Evolutionary conservation across 2,797 vertebrate genomes (phyloP), one percentile per base, ranked within the genome.

Genomic region (Sebastes hubbsi): DNA sequence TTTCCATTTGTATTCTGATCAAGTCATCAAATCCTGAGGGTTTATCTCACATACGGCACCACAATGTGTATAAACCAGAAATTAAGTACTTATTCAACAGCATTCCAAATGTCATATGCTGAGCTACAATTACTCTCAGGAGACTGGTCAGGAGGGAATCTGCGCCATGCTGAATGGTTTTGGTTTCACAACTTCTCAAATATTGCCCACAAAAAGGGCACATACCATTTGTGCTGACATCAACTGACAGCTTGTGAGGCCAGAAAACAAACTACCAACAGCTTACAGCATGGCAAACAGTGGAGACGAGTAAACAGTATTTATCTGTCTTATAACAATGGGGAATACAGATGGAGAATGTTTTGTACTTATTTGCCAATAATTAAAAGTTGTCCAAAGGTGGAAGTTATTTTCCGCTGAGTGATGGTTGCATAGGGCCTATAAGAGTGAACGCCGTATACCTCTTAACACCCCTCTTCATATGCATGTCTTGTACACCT

Each of bases 1-100:
- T 60, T 49, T 49, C 16, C 38, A 61, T 77, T 46, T 42, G 29
- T 76, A 70, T 85, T 64, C 22, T 32, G 36, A 66, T 60, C 32
- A 62, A 52, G 46, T 36, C 11, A 6, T 46, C 54, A 56, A 71
- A 70, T 72, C 56, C 56, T 20, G 13, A n/a, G 42, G 20, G 27
- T 60, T 67, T 76, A 56, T 56, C 13, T 77, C 20, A 42, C 49
- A 65, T 9, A 54, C 0, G 2, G 29, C 42, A 49, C 16, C 14
- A 36, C 64, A 24, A 61, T 60, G 22, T 8, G 5, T 25, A 12
- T 18, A 22, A 24, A 42, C 32, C 27, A 65, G 24, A 68, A 54
- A 25, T 4, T 46, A 49, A 49, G 34, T 61, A 60, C 16, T 29
- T 62, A 10, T 55, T 59, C 16, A 9, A 18, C 20, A 38, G 32